These are phyloP conservation scores for Acrobasis consociella DNA, from an alignment of 2,888 invertebrate species.

Conservation along the genomic window DNA sequence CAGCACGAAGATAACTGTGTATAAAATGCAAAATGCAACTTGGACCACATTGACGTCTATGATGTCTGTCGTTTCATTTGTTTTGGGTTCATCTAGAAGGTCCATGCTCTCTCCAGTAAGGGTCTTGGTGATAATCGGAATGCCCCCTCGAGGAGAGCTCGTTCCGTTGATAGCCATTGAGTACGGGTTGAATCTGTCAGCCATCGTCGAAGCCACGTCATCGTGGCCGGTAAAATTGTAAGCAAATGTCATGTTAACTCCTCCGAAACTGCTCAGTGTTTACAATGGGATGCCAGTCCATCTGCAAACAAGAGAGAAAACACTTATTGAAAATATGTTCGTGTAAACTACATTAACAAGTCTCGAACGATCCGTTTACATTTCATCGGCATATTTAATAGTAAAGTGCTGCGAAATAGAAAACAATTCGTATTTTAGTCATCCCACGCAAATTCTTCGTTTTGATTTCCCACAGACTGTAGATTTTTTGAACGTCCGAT, in stretches of 20 bases:
- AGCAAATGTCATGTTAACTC: conserved; percentile 50
- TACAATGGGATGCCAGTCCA: conserved; percentile 50
- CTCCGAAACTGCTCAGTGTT: conserved; percentile 29
- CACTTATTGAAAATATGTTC: conserved; percentile 2
- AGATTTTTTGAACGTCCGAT: no score
- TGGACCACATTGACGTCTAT: conserved; percentile 87
- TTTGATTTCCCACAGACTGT: neutral
- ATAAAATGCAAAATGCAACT: conserved; percentile 88
- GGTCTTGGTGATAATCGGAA: conserved; percentile 66
- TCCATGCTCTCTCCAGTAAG: conserved; percentile 71
- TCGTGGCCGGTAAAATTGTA: conserved; percentile 45
- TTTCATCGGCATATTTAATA: conserved; percentile 2
- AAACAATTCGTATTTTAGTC: conserved; percentile 9
- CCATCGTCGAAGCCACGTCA: conserved; percentile 44
- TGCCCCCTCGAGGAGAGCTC: conserved; percentile 60
- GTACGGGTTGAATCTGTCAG: conserved; percentile 51
- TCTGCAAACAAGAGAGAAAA: conserved; percentile 57
- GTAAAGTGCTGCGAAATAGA: conserved; percentile 3
- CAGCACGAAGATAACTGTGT: conserved; percentile 89
- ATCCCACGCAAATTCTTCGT: conserved; percentile 15
- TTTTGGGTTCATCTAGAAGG: conserved; percentile 68
- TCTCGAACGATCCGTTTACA: neutral
- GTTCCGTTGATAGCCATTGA: conserved; percentile 67
- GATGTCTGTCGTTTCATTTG: conserved; percentile 77
- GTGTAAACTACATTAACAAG: conserved; percentile 17